Evolutionary conservation across 2,113 vertebrate species (phyloP).

Genomic region (Melanocharis versteri): DNA sequence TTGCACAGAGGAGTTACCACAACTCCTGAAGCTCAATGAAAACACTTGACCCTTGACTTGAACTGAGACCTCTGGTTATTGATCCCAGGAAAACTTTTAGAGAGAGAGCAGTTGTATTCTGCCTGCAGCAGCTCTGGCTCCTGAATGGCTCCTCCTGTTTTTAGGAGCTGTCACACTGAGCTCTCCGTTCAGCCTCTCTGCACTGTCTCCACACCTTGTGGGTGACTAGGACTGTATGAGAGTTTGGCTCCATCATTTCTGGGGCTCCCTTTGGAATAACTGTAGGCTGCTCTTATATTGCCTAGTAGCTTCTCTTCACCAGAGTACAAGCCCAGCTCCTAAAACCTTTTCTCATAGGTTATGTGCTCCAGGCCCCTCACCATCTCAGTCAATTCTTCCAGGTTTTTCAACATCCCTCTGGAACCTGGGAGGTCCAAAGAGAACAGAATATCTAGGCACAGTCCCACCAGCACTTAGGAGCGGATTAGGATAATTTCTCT

Average conservation of each 20-base stretch:
- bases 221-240: neutral
- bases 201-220: neutral
- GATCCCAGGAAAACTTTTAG: conserved; percentile 18
- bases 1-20: neutral
- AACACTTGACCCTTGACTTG: conserved; percentile 41
- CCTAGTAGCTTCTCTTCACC: neutral
- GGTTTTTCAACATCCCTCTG: neutral
- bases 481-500: neutral
- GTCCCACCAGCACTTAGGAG: neutral
- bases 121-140: neutral
- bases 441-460: neutral
- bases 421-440: neutral
- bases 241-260: neutral
- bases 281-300: neutral
- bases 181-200: neutral
- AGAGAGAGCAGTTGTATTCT: neutral
- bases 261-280: neutral
- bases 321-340: neutral
- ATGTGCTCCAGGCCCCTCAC: neutral
- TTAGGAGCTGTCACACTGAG: neutral
- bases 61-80: conserved; percentile 23
- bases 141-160: neutral
- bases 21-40: conserved; percentile 4
- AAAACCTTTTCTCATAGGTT: neutral
- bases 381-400: neutral